Evolutionary conservation across 2,797 vertebrate species (phyloP).

Genomic region (Dendrocincla tyrannina): DNA sequence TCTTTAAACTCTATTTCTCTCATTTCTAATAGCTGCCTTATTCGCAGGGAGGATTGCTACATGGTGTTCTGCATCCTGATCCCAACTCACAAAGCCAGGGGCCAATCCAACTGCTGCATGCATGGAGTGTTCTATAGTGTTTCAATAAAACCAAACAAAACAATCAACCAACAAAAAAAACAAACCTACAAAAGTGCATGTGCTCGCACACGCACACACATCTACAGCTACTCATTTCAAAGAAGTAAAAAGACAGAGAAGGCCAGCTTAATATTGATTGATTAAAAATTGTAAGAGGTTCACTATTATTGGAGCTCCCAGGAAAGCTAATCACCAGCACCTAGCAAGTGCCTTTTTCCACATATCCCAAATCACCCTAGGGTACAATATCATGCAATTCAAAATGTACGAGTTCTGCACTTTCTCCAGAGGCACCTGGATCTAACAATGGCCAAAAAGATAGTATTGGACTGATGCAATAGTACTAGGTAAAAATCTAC

Average conservation of each 20-base stretch:
- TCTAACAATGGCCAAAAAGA: neutral
- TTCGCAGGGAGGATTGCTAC: neutral
- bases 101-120: neutral
- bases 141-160: neutral
- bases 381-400: neutral
- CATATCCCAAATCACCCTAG: neutral
- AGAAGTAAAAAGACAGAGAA: neutral
- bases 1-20: neutral
- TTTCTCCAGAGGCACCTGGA: neutral
- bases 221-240: neutral
- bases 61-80: neutral
- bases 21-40: neutral
- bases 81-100: neutral
- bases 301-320: neutral
- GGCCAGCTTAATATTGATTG: neutral
- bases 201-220: no score
- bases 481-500: neutral
- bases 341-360: neutral
- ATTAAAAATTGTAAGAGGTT: neutral
- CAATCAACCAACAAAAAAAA: neutral
- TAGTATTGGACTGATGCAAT: neutral
- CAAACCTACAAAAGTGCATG: neutral
- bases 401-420: neutral
- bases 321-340: neutral
- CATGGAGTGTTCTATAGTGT: neutral